phyloP scores from a whole-genome alignment of 2,888 invertebrate species.

The Allygus modestus region DNA sequence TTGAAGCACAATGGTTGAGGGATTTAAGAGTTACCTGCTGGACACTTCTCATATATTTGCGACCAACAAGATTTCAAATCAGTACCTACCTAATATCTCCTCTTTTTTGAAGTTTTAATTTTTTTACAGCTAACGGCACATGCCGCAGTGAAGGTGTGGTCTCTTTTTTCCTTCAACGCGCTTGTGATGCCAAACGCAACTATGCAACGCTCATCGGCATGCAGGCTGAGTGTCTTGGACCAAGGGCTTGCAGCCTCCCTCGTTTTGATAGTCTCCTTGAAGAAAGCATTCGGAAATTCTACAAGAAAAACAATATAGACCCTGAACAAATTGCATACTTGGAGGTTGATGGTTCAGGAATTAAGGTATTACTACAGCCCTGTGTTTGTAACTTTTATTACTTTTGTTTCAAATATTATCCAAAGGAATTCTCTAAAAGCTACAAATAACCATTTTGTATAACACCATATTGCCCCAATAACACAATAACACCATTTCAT shows the following conservation, averaged over 20 bases:
- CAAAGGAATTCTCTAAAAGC: no score
- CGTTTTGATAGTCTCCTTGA: slow-evolving; percentile 70
- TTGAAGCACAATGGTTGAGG: no score
- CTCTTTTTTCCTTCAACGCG: slow-evolving; percentile 74
- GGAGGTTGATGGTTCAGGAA: slow-evolving; percentile 81
- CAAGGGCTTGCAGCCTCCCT: slow-evolving; percentile 74
- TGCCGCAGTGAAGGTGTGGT: slow-evolving; percentile 75
- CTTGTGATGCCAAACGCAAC: slow-evolving; percentile 73
- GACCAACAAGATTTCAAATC: no score
- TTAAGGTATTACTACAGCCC: slow-evolving; percentile 73
- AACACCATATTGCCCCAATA: no score
- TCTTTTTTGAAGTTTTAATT: no score
- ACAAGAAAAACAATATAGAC: slow-evolving; percentile 76
- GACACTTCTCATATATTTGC: no score
- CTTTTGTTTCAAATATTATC: no score
- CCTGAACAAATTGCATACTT: slow-evolving; percentile 77
- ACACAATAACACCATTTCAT: no score
- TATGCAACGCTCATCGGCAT: slow-evolving; percentile 78
- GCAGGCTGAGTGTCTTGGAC: slow-evolving; percentile 79
- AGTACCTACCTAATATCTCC: no score
- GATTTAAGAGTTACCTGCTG: no score
- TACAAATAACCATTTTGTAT: no score
- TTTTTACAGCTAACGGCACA: slow-evolving; percentile 74
- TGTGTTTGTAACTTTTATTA: no score
- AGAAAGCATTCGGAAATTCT: slow-evolving; percentile 74